Conservation (phyloP, 2,113 vertebrate species). For the Neolamprologus devosi region DNA sequence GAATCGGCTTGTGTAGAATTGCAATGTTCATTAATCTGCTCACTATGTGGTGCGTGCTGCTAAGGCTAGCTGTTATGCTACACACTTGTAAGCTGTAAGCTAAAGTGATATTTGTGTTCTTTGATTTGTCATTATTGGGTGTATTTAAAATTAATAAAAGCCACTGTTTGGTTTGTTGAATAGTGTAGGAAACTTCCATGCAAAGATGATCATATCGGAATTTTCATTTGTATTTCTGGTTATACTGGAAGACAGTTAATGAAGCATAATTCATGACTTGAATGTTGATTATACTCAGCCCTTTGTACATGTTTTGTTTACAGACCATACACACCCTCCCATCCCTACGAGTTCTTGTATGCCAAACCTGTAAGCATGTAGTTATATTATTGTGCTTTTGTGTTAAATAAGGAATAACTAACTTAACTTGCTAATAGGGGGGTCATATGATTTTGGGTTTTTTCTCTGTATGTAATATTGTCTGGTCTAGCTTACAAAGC, state of each 20-base stretch:
- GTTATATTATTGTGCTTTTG: background rate
- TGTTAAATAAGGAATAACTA: background rate
- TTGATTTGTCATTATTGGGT: background rate
- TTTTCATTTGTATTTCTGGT: background rate
- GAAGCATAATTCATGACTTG: background rate
- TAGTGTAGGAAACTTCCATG: background rate
- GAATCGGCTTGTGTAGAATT: background rate
- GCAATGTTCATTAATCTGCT: background rate
- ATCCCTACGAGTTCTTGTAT: background rate
- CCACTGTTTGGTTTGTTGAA: background rate
- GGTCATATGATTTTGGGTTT: background rate
- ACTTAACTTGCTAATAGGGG: background rate
- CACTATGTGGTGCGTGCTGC: background rate
- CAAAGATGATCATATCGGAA: background rate
- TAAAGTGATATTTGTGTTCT: background rate
- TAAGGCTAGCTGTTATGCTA: background rate
- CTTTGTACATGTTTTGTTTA: background rate
- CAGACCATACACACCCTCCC: background rate
- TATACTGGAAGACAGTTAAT: background rate
- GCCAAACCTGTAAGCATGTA: background rate
- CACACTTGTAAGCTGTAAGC: background rate
- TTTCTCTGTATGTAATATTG: background rate
- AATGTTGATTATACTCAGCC: background rate
- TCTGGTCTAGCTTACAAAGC: background rate
- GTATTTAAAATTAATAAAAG: background rate